These are phyloP conservation scores for Euclidia mi DNA, from an alignment of 2,888 invertebrate genomes.

Conservation along the genomic window DNA sequence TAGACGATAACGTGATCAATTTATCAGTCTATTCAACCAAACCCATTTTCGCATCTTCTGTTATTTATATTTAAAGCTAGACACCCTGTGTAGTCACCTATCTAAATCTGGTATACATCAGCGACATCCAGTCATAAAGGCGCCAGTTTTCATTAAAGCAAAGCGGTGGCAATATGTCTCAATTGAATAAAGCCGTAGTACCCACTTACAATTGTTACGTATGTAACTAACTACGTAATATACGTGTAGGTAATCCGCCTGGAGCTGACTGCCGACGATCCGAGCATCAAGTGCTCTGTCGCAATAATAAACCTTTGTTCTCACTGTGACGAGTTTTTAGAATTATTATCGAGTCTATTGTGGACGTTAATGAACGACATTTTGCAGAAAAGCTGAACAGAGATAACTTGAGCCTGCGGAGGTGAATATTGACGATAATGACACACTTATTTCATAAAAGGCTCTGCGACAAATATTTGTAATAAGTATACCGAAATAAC, in stretches of 20 bases:
- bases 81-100: no score
- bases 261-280: conserved; percentile 45
- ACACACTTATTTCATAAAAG: conserved; percentile 12
- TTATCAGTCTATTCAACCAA: no score
- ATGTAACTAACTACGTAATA: conserved; percentile 1
- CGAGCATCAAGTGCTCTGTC: conserved; percentile 59
- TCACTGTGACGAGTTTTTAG: conserved; percentile 73
- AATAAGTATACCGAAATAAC: background rate
- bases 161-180: conserved; percentile 17
- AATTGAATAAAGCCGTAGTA: conserved; percentile 4
- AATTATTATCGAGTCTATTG: conserved; percentile 81
- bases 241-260: conserved; percentile 27
- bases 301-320: conserved; percentile 69
- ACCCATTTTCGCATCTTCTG: no score
- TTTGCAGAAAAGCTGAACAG: conserved; percentile 69
- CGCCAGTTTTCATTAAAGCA: conserved; percentile 16
- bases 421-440: conserved; percentile 63
- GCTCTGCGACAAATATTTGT: conserved; percentile 5
- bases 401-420: conserved; percentile 64
- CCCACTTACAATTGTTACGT: conserved; percentile 12
- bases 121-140: background rate
- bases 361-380: conserved; percentile 75
- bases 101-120: background rate
- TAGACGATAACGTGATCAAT: no score
- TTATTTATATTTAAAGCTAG: no score